Percentiles rank a stretch among this genome's conserved stretches.
These are phyloP conservation scores for Steinernema khuongi DNA, from an alignment of 1,140 invertebrate species.

Conservation along the genomic window DNA sequence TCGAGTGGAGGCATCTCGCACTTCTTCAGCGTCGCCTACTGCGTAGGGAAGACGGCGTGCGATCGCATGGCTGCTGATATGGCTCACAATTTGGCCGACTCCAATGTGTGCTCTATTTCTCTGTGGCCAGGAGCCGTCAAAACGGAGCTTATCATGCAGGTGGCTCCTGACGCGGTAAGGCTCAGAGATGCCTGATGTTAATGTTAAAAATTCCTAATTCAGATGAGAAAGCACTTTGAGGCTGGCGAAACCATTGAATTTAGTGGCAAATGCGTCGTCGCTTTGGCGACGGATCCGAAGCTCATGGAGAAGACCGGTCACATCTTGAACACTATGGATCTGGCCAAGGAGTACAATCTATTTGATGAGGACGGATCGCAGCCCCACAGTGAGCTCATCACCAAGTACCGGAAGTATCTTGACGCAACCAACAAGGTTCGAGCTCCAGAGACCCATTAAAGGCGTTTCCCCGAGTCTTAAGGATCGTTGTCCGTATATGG, in stretches of 20 bases:
- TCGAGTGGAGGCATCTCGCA: conserved; percentile 62
- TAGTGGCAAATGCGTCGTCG: conserved; percentile 56
- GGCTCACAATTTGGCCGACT: conserved; percentile 59
- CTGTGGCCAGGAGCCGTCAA: conserved; percentile 62
- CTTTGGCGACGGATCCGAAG: conserved; percentile 55
- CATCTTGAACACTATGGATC: conserved; percentile 54
- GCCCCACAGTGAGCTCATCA: too few relatives aligned
- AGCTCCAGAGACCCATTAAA: too few relatives aligned
- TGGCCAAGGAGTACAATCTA: conserved; percentile 58
- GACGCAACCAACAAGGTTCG: too few relatives aligned
- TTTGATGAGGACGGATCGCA: conserved; percentile 59
- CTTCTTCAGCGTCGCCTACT: conserved; percentile 61
- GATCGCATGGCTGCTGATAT: conserved; percentile 62
- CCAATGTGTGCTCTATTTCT: conserved; percentile 60
- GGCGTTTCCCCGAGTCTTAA: too few relatives aligned
- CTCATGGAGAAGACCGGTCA: conserved; percentile 58
- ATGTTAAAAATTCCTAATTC: not conserved
- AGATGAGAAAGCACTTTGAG: conserved; percentile 37
- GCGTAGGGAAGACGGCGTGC: conserved; percentile 39
- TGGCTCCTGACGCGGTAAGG: conserved; percentile 10
- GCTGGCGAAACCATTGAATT: conserved; percentile 57
- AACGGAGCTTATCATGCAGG: conserved; percentile 57
- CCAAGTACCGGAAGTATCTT: too few relatives aligned
- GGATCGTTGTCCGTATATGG: too few relatives aligned
- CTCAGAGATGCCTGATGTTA: not conserved